phyloP scores from a whole-genome alignment of 92 coral and sea anemone species.

The Epizoanthus illoricatus region DNA sequence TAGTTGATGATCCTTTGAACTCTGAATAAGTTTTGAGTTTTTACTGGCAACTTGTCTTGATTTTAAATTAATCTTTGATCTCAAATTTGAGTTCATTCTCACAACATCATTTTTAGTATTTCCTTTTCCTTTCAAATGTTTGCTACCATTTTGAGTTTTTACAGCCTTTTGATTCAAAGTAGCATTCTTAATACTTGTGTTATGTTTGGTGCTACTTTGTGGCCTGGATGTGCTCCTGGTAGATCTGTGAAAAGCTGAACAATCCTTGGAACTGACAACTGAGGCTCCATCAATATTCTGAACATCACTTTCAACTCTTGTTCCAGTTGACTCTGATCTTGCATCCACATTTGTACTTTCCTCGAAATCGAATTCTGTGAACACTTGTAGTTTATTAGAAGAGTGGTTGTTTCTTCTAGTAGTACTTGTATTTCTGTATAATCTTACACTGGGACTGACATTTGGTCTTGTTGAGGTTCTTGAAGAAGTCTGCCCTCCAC shows the following conservation, averaged over 20 bases:
- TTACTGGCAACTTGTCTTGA: slow-evolving; percentile 50
- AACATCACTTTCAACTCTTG: neutral
- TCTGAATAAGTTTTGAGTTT: slow-evolving; percentile 37
- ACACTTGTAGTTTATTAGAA: slow-evolving; percentile 29
- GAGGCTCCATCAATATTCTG: neutral
- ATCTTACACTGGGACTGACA: neutral
- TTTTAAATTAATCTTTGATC: slow-evolving; percentile 39
- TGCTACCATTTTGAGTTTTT: slow-evolving; percentile 3
- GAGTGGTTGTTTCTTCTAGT: slow-evolving; percentile 19
- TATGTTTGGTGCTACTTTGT: slow-evolving; percentile 2
- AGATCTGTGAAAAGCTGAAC: slow-evolving; percentile 19
- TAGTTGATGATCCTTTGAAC: slow-evolving; percentile 23
- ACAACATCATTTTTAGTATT: slow-evolving; percentile 39
- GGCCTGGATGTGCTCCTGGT: slow-evolving; percentile 13
- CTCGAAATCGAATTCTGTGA: slow-evolving; percentile 14
- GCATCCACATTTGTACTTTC: neutral
- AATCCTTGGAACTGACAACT: neutral
- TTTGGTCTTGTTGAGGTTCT: slow-evolving; percentile 2
- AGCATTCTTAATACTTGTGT: neutral
- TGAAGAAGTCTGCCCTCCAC: neutral
- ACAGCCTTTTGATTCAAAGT: neutral
- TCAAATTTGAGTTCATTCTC: slow-evolving; percentile 45
- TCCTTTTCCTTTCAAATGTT: slow-evolving; percentile 50
- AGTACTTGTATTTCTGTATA: slow-evolving; percentile 14
- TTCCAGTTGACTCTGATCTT: neutral